Base-by-base conservation (phyloP, 2,113 vertebrate species). In the Brevimyrus niger region DNA sequence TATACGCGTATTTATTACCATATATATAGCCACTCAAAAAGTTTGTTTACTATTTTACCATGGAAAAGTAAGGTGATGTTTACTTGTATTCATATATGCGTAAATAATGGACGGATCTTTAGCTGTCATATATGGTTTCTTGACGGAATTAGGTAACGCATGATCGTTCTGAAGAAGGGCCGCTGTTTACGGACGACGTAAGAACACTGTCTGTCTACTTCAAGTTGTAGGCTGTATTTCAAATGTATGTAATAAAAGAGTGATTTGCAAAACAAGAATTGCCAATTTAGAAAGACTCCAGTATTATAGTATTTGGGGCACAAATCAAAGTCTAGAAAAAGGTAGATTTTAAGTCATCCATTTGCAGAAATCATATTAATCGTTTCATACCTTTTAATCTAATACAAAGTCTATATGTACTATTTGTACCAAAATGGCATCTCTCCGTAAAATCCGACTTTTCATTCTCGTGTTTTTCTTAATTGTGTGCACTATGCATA, bases 401-500 rank as follows among this genome's bases (percentile, higher is more conserved):
- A 69, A 69, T 69, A 31, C 61, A 69, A 11, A 69, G 61, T 6
- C 9, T 69, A 31, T 69, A 69, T 69, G n/a, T 69, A 69, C 31
- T 69, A 31, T 69, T 69, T 31, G 9, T 13, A 69, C 61, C n/a
- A 10, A 96, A 91, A 97, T 97, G 97, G 96, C 98, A 42, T 91
- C 98, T 93, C 96, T 98, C 87, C 97, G 98, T 89, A 96, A 96
- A 95, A 98, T 98, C 95, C 93, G 97, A 91, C 95, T 97, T 92
- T 91, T 99, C 87, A 96, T 98, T 86, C 95, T 98, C 35, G 95
- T 96, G 96, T 97, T 97, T 87, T 97, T 99, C 90, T 91, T 99
- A 86, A 92, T 97, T 44, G 97, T 97, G 47, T 98, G 98, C 94
- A 97, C 98, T 86, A 96, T 98, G 96, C 98, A 99, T 94, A 97